Conservation (phyloP, 35 echinoderm and acorn worm genomes). For the Strongylocentrotus purpuratus region DNA sequence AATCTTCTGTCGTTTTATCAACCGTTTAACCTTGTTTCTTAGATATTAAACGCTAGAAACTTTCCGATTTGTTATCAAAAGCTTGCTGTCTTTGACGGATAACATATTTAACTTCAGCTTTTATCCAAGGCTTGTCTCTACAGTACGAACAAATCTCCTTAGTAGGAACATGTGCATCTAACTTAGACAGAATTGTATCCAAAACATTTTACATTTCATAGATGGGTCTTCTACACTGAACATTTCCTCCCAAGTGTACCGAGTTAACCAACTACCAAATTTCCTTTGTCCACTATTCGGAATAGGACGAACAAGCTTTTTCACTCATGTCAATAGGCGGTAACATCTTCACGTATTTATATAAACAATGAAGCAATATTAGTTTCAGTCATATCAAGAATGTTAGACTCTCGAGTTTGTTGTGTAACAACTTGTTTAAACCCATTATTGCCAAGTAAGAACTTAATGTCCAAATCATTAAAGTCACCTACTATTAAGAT, state of each 20-base stretch:
- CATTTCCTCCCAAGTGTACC: background rate
- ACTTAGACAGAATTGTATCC: background rate
- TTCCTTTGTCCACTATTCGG: background rate
- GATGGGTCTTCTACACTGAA: no score
- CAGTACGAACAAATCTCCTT: background rate
- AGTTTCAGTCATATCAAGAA: conserved; percentile 6
- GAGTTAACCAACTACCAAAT: conserved; percentile 24
- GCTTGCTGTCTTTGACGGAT: background rate
- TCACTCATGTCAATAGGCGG: conserved; percentile 5
- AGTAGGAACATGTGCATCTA: background rate
- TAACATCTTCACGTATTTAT: background rate
- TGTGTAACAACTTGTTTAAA: conserved; percentile 24
- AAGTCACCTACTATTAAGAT: background rate
- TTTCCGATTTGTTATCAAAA: background rate
- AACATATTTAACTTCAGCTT: background rate
- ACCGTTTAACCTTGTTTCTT: background rate
- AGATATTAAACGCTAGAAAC: background rate
- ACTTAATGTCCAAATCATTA: background rate
- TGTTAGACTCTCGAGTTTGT: background rate
- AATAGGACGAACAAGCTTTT: background rate
- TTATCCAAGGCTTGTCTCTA: background rate
- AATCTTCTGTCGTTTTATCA: background rate
- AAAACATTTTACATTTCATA: background rate
- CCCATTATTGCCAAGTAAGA: background rate
- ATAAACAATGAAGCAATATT: background rate